Evolutionary conservation across 2,113 vertebrate genomes (phyloP), one percentile per base, ranked within the genome.

Genomic region (Poeciliopsis retropinna): DNA sequence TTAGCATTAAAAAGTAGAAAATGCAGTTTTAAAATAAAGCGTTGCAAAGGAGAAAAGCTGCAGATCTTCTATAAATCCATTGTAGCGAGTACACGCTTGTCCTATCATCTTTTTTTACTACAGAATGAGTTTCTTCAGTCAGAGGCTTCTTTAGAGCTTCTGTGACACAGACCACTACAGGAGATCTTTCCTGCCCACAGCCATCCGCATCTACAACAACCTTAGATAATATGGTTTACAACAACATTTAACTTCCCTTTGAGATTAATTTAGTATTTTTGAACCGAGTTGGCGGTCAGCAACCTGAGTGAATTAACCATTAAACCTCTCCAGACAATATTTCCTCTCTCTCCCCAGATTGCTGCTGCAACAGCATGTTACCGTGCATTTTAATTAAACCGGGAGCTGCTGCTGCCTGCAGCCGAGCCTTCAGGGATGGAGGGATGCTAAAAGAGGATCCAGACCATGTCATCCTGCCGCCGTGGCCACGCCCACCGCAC

Each of bases 401-500:
- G 22, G 51, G 51, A 62, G 84, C 80, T 66, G 30, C 30, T 31
- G 57, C 66, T 73, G 64, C 80, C 79, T 70, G 34, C 1, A 25
- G 22, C 57, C 4, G 29, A 27, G 30, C 44, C 60, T 39, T n/a
- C 31, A 11, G 39, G 77, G 85, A 84, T 82, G 89, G 37, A 75
- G 85, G 80, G 92, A 91, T 93, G 92, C 87, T 83, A 78, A 76
- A 67, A 77, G 76, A 82, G 76, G 83, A 85, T 69, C 70, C 80
- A 39, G 68, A 37, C 29, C 61, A 71, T 83, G 79, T 82, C 88
- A 78, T 73, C 82, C 84, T 68, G 75, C 28, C 70, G 73, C 60
- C 44, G 25, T 81, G 65, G 72, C 91, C 92, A 92, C 92, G 92
- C 92, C 92, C 65, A 90, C 92, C 92, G 92, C 92, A 93, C 86